Conservation (phyloP, 2,888 invertebrate species). For the Trichogramma evanescens region DNA sequence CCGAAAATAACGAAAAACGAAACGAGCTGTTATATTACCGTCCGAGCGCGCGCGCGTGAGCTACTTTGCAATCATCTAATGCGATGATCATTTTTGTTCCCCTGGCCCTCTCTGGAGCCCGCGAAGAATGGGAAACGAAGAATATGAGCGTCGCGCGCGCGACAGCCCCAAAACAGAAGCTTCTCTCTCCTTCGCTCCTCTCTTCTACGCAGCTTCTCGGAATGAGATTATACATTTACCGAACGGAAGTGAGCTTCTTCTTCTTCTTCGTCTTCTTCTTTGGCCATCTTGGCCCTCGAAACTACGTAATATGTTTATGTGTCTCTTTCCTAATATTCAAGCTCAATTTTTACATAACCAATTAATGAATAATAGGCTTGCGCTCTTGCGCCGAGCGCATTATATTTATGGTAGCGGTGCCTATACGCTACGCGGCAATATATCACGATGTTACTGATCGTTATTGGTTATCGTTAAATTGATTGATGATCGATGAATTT, state of each 20-base stretch:
- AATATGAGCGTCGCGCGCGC: background rate
- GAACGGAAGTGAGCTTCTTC: background rate
- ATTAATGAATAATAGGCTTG: too few relatives aligned
- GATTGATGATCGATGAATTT: background rate
- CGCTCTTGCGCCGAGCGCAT: too few relatives aligned
- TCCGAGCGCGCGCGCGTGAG: background rate
- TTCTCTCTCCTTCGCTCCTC: background rate
- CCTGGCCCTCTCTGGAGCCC: too few relatives aligned
- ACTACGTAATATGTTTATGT: too few relatives aligned
- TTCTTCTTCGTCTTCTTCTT: background rate
- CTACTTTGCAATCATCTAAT: slow-evolving; percentile 17
- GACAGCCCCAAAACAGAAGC: background rate
- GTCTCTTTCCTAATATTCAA: too few relatives aligned
- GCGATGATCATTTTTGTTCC: background rate
- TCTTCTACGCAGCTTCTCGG: background rate
- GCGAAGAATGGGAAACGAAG: too few relatives aligned
- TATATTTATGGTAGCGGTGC: background rate
- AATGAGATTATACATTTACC: too few relatives aligned
- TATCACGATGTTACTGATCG: background rate
- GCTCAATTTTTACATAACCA: too few relatives aligned
- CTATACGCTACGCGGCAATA: background rate
- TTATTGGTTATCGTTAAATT: background rate
- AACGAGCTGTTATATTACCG: background rate
- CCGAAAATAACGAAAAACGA: background rate
- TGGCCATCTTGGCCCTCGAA: too few relatives aligned